Evolutionary conservation across 2,797 vertebrate genomes (phyloP), one percentile per base, ranked within the genome.

Genomic region (Danionella dracula): DNA sequence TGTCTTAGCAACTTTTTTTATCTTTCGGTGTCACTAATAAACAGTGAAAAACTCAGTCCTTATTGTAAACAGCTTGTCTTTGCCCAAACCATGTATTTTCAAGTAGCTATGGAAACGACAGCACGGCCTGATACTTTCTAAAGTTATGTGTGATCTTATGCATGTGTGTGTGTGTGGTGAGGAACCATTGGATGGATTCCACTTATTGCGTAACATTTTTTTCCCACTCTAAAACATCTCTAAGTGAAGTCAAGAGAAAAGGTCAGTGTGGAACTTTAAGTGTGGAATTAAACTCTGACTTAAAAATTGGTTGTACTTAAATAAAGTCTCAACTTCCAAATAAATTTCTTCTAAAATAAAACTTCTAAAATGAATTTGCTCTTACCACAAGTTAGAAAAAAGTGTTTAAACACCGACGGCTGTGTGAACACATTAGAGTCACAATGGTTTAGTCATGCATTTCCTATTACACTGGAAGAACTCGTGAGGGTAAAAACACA

Each of bases 51-150:
- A n/a, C 31, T 27, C 59, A 1, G 55, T 56, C 32, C 69, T 66
- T 21, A 21, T 48, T 27, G 50, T 46, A 58, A 40, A 42, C 27
- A 8, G 64, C 32, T 50, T 50, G 34, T 46, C 31, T 66, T 35
- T 60, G 38, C 8, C 20, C 27, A 40, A 61, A 34, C 42, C 45
- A 15, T 53, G 50, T 50, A 56, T 67, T 70, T 74, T 69, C 34
- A 23, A 73, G 70, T 73, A 70, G 66, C 74, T 70, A 70, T 76
- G 62, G 66, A 53, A 76, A 76, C 63, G 63, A 70, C 58, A 63
- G 67, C 48, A 34, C 70, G 7, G 70, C 63, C 74, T 76, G 74
- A 63, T 73, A 73, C 74, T n/a, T 66, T 49, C 62, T 63, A 53
- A 29, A 59, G 69, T 54, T 65, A 46, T 53, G 46, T 44, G 56